Evolutionary conservation across 2,888 invertebrate species (phyloP).

Genomic region (Drosophila meridionalis): DNA sequence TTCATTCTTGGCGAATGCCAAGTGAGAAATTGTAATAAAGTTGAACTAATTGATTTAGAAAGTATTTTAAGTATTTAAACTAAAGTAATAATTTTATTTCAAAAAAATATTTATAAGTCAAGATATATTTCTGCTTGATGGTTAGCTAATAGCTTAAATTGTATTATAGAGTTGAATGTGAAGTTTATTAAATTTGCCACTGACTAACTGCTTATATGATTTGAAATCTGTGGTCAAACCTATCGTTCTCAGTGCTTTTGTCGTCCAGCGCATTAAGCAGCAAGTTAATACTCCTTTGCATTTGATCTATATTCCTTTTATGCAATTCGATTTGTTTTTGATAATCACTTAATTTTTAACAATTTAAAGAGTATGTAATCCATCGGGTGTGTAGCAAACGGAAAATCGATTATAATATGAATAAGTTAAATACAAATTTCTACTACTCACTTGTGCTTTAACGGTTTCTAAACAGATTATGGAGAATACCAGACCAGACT

Average conservation of each 20-base stretch:
- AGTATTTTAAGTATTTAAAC: neutral
- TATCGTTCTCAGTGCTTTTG: no score
- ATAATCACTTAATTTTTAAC: neutral
- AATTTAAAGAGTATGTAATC: no score
- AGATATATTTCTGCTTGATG: neutral
- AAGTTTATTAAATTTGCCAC: no score
- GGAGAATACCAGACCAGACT: neutral
- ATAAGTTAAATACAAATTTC: neutral
- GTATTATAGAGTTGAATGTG: no score
- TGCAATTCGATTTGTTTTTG: neutral
- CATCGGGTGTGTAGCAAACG: neutral
- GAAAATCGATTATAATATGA: neutral
- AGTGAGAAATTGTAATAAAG: neutral
- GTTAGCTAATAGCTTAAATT: no score
- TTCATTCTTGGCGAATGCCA: no score
- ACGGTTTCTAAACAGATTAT: neutral
- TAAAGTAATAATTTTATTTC: no score
- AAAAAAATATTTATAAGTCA: no score
- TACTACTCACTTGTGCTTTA: neutral
- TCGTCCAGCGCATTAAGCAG: no score
- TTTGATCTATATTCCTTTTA: neutral
- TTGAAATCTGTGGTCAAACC: no score
- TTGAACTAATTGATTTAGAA: neutral
- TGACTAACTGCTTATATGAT: no score
- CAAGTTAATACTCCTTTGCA: neutral